These are phyloP conservation scores for Aphaenogaster ashmeadi DNA, from an alignment of 1,140 invertebrate genomes.

Conservation along the genomic window DNA sequence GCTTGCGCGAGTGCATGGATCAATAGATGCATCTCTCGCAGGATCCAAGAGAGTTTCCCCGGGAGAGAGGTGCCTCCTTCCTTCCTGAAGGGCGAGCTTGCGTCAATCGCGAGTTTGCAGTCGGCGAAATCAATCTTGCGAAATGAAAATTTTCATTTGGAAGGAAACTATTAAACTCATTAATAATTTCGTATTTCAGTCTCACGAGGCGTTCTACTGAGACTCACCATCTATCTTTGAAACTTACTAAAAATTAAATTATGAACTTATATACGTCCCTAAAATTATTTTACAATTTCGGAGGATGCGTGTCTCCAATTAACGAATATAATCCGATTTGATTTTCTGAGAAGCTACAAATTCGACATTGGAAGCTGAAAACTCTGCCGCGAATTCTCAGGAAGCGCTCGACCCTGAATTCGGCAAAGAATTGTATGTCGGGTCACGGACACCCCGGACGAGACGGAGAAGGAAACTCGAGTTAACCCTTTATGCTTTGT, in stretches of 20 bases:
- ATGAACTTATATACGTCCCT: neutral
- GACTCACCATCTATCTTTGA: no score
- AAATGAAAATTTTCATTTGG: neutral
- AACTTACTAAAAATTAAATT: neutral
- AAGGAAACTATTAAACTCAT: neutral
- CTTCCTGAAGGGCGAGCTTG: neutral
- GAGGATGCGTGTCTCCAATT: neutral
- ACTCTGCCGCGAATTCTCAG: neutral
- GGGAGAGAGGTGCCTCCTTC: constrained; percentile 5
- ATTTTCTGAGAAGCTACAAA: neutral
- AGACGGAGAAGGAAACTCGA: constrained; percentile 7
- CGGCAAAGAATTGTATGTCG: neutral
- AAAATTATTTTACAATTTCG: neutral
- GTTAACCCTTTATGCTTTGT: constrained; percentile 5
- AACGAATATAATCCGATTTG: neutral
- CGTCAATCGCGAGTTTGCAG: neutral
- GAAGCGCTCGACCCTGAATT: neutral
- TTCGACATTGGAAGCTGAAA: neutral
- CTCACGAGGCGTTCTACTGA: neutral
- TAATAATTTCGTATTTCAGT: neutral
- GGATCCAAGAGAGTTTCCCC: constrained; percentile 31
- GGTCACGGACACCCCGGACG: neutral
- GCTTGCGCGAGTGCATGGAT: constrained; percentile 30
- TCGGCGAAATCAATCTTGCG: neutral
- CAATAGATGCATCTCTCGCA: constrained; percentile 55